These are phyloP conservation scores for Brachylomia viminalis DNA, from an alignment of 2,888 invertebrate species.

Conservation along the genomic window DNA sequence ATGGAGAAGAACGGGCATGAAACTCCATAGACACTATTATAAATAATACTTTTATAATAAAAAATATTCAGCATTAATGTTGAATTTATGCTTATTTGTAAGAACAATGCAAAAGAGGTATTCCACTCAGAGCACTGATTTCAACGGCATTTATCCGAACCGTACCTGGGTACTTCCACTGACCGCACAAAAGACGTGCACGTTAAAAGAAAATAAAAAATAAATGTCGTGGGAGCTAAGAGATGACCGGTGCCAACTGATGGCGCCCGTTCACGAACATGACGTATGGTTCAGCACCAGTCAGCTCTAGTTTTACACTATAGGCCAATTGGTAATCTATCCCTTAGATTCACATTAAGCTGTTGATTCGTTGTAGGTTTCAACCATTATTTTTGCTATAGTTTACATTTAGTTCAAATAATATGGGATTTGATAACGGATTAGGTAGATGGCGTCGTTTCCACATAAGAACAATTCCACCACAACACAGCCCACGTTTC, in stretches of 20 bases:
- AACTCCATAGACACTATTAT: too few species aligned
- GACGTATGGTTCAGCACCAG: too few species aligned
- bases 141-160: background rate
- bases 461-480: background rate
- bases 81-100: too few species aligned
- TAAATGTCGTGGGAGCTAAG: too few species aligned
- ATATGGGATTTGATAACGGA: background rate
- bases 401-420: background rate
- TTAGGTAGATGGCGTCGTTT: background rate
- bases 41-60: too few species aligned
- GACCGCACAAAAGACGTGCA: too few species aligned
- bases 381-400: background rate
- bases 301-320: too few species aligned
- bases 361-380: background rate
- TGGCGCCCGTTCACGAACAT: too few species aligned
- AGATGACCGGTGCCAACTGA: too few species aligned
- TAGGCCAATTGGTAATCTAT: background rate
- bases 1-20: too few species aligned
- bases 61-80: too few species aligned
- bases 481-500: background rate
- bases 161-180: background rate
- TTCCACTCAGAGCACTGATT: background rate
- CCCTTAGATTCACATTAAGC: background rate
- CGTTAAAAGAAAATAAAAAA: too few species aligned
- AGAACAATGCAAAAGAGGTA: background rate